Evolutionary conservation across 2,888 invertebrate species (phyloP), one percentile per base, ranked within the genome.

Genomic region (Mechanitis mazaeus): DNA sequence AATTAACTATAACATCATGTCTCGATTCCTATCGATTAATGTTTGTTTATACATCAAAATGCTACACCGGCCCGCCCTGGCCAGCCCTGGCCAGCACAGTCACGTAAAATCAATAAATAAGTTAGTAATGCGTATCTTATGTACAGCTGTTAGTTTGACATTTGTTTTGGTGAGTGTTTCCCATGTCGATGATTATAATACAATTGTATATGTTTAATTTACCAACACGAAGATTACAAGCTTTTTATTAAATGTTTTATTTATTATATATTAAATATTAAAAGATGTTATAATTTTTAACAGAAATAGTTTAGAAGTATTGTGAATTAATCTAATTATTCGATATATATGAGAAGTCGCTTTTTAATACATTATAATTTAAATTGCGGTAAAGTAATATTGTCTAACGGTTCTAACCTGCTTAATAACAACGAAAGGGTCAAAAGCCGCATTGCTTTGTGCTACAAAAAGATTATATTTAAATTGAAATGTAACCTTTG

Each of bases 1-100:
- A 56, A 33, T 46, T 20, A 59, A 55, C 50, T 55, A 64, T 63
- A 63, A 62, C 68, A 66, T 68, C 74, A 69, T 69, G 69, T 72
- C 68, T 70, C 76, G 77, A 81, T 78, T 78, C 75, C 73, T 83
- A 84, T 84, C 75, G 82, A 83, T 81, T 78, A 78, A 42, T 42
- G 55, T 72, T 76, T 79, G 81, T 81, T 82, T 79, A 77, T 81
- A 76, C 74, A 69, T 78, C 74, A 78, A 80, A 81, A 80, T 74
- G 76, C 74, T 75, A 76, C 71, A 75, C n/a, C 58, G 6, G 50
- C 50, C 55, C 45, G 54, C 53, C 33, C 20, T 53, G 31, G 53
- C 53, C 35, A 33, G 54, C 53, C 33, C 20, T 53, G 31, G 53
- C 53, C 35, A 33, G n/a, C 33, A 33, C 50, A 54, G 50, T 64